Evolutionary conservation across 2,888 invertebrate genomes (phyloP).

Genomic region (Nephrotoma appendiculata): DNA sequence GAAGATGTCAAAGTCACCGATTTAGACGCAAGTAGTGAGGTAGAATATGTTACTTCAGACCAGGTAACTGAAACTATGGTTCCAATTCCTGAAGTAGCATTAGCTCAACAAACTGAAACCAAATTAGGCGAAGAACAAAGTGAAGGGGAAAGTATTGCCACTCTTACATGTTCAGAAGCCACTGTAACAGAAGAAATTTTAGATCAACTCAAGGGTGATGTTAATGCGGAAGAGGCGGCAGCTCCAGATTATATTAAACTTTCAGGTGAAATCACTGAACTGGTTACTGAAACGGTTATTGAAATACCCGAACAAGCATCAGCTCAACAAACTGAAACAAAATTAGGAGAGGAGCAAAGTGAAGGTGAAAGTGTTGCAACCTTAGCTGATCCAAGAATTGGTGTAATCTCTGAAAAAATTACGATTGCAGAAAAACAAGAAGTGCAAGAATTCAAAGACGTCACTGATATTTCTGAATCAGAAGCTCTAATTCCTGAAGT

Average conservation of each 20-base stretch:
- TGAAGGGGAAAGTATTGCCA: neutral
- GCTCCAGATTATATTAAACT: neutral
- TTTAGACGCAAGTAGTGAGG: too few relatives aligned
- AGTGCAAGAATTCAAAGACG: slow-evolving; percentile 2
- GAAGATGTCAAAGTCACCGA: neutral
- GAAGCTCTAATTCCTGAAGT: slow-evolving; percentile 6
- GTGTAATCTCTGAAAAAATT: neutral
- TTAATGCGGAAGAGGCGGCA: neutral
- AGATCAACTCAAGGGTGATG: neutral
- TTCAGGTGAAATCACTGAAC: neutral
- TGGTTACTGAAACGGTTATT: neutral
- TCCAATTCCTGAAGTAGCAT: neutral
- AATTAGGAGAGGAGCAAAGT: neutral
- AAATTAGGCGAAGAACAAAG: neutral
- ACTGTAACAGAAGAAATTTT: neutral
- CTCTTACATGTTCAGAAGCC: neutral
- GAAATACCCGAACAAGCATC: neutral
- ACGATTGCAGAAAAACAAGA: neutral
- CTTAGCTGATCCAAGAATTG: neutral
- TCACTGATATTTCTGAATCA: slow-evolving; percentile 12
- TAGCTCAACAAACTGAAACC: neutral
- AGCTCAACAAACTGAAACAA: neutral
- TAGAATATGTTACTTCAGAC: too few relatives aligned
- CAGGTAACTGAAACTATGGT: too few relatives aligned
- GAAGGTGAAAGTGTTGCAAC: neutral